A percentile compares a stretch with the other conserved stretches of the same genome.
These are phyloP conservation scores for Petrocephalus sullivani DNA, from an alignment of 2,797 vertebrate species.

Conservation along the genomic window DNA sequence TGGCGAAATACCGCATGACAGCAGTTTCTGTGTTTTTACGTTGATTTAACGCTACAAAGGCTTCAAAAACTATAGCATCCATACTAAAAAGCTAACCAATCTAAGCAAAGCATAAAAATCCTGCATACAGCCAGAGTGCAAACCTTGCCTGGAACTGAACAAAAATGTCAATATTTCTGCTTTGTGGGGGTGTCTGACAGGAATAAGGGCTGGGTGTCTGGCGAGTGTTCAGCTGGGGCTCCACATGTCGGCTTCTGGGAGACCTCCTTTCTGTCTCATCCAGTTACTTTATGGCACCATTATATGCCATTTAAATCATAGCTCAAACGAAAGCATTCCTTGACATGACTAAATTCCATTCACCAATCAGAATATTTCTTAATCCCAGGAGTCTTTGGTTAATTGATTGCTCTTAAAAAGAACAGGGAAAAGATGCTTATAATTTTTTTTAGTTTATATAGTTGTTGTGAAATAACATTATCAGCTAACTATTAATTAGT, in stretches of 20 bases:
- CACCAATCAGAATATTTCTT: background rate
- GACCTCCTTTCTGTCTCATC: background rate
- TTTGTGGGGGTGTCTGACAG: background rate
- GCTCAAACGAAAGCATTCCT: background rate
- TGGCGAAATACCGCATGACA: background rate
- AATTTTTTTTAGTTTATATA: background rate
- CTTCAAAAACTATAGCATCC: background rate
- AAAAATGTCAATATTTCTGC: background rate
- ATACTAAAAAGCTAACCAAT: background rate
- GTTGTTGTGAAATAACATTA: background rate
- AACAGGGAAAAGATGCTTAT: background rate
- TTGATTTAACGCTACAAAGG: background rate
- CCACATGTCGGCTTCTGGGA: background rate
- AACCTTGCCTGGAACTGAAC: background rate
- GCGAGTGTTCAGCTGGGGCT: background rate
- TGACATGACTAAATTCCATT: background rate
- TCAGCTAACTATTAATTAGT: background rate
- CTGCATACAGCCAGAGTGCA: background rate
- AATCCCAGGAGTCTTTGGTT: background rate
- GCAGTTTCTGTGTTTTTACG: background rate
- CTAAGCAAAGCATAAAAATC: background rate
- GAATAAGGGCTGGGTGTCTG: background rate
- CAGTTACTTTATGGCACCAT: background rate
- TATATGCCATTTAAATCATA: background rate
- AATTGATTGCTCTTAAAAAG: background rate